Base-by-base conservation (phyloP, 2,888 invertebrate species). In the Deilephila elpenor region DNA sequence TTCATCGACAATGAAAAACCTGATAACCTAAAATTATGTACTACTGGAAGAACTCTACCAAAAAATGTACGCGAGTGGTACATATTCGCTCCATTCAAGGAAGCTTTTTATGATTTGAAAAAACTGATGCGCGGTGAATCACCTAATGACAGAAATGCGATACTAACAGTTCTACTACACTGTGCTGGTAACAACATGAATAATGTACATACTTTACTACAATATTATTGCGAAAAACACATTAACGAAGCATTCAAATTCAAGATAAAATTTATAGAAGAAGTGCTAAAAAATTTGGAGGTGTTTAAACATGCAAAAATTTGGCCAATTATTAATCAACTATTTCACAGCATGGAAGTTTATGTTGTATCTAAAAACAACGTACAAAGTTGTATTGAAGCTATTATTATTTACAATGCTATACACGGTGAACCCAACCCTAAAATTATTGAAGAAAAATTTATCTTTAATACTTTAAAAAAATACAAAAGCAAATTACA, bases 311-410 rank as follows among this genome's bases (percentile, higher is more conserved):
- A 87, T 59, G 84, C 89, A 62, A 76, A 82, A 71, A 86, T 86
- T 6, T 93, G 93, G 93, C 80, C 76, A 29, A 78, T 87, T 71
- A 78, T 93, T 59, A 87, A 91, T 75, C 85, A 88, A 78, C 76
- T 93, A 37, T 93, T 91, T 72, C 82, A 84, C 62, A 92, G 91
- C 75, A 83, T 92, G 84, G 92, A 91, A 79, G 89, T 93, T 11
- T 93, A 89, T 62, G 84, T 80, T n/a, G 87, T 90, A 76, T 86
- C 86, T 1, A 83, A 85, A n/a, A 87, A 89, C 62, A 83, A 85
- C 75, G 86, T 89, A 11, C 88, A 89, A 78, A 76, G 76, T 14
- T 91, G 88, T 77, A 75, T 91, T 5, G 82, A 84, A 76, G 78
- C 86, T 14, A 88, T 92, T 19, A 84, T 93, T 53, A 62, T 89